These are phyloP conservation scores for Tyrannus savana DNA, from an alignment of 2,113 vertebrate genomes.

Conservation along the genomic window DNA sequence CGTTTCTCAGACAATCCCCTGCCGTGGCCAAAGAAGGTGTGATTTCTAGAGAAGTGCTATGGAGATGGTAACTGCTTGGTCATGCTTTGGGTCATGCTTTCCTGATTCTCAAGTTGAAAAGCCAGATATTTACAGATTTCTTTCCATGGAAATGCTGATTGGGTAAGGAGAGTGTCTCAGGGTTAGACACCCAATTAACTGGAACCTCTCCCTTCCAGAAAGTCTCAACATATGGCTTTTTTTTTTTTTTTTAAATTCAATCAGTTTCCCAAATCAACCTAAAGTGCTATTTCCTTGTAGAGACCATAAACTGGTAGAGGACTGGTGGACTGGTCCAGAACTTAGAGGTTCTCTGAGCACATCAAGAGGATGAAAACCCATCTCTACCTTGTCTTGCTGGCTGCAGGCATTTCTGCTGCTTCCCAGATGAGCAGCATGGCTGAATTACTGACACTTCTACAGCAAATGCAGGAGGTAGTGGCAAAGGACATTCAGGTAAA, in stretches of 20 bases:
- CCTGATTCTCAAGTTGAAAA: neutral
- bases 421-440: neutral
- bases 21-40: neutral
- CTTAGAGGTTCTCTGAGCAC: neutral
- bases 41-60: neutral
- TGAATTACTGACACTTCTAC: slow-evolving; percentile 46
- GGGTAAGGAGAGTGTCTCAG: neutral
- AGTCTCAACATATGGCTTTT: neutral
- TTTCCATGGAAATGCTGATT: neutral
- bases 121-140: neutral
- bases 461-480: neutral
- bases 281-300: slow-evolving; percentile 61
- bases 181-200: slow-evolving; percentile 17
- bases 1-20: accelerated
- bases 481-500: slow-evolving; percentile 47
- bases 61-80: neutral
- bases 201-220: slow-evolving; percentile 57
- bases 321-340: neutral
- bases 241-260: neutral
- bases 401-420: neutral
- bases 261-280: slow-evolving; percentile 40
- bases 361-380: slow-evolving; percentile 25
- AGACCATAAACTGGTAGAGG: slow-evolving; percentile 64
- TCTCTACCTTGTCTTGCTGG: slow-evolving; percentile 41
- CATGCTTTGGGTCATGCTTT: neutral